A percentile compares a stretch with the other conserved stretches of the same genome.
Evolutionary conservation across 1,140 invertebrate genomes (phyloP).

Genomic region (Lineus longissimus): DNA sequence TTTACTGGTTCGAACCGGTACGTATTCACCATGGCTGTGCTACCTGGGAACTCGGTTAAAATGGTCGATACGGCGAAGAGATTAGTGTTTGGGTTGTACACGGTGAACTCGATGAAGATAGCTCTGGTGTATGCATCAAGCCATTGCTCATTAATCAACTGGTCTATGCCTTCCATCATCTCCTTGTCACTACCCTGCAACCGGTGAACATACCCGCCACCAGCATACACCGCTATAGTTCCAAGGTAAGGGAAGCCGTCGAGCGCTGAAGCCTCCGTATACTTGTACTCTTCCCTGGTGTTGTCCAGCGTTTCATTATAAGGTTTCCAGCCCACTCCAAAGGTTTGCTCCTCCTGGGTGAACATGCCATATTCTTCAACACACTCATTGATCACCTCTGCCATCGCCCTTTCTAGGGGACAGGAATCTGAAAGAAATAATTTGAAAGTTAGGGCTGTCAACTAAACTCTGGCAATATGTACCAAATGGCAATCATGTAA

Average conservation of each 20-base stretch:
- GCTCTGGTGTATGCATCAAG: constrained; percentile 60
- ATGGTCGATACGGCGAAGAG: constrained; percentile 57
- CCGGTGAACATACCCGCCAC: constrained; percentile 59
- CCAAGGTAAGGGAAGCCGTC: constrained; percentile 56
- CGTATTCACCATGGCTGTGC: constrained; percentile 56
- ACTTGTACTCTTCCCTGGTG: constrained; percentile 48
- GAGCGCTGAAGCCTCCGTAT: constrained; percentile 42
- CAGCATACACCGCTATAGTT: constrained; percentile 54
- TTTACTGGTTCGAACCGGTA: constrained; percentile 57
- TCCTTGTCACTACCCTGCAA: constrained; percentile 51
- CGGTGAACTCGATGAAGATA: constrained; percentile 60
- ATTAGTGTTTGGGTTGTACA: constrained; percentile 60
- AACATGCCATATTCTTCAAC: constrained; percentile 39
- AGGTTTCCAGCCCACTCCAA: constrained; percentile 44
- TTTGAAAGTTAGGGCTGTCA: too few relatives aligned
- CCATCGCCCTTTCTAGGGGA: constrained; percentile 30
- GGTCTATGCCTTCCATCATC: constrained; percentile 42
- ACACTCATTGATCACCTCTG: constrained; percentile 39
- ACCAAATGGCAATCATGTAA: too few relatives aligned
- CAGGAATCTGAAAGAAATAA: constrained; percentile 41
- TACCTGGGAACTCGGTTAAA: constrained; percentile 57
- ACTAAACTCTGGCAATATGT: too few relatives aligned
- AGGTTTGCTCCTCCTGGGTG: constrained; percentile 40
- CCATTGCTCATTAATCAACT: constrained; percentile 55
- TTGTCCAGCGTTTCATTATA: constrained; percentile 20